phyloP scores from a whole-genome alignment of 2,888 invertebrate genomes.

The Hydroisotoma schaefferi region DNA sequence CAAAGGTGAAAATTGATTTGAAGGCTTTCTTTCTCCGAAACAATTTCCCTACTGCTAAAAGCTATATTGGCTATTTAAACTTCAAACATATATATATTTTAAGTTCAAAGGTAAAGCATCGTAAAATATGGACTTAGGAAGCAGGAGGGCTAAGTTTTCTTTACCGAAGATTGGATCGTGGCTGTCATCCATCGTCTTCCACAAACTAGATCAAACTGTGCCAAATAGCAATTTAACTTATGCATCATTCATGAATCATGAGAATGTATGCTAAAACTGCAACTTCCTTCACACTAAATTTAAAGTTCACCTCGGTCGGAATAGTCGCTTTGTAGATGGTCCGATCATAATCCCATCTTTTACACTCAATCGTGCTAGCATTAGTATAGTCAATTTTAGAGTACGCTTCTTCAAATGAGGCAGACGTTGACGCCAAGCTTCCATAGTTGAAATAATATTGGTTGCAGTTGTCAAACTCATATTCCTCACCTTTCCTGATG shows the following conservation, averaged over 20 bases:
- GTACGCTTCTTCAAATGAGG: slow-evolving; percentile 37
- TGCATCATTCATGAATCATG: background rate
- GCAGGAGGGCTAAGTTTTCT: no score
- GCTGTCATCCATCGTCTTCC: slow-evolving; percentile 39
- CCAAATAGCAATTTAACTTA: background rate
- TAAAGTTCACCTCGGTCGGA: slow-evolving; percentile 36
- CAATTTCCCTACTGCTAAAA: no score
- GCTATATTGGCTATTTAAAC: no score
- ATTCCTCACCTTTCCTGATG: no score
- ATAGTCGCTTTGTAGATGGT: slow-evolving; percentile 40
- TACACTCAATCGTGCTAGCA: slow-evolving; percentile 21
- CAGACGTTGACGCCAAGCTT: slow-evolving; percentile 17
- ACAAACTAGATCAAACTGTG: slow-evolving; percentile 47
- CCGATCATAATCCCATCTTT: slow-evolving; percentile 38
- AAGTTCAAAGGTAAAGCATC: no score
- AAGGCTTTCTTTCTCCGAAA: no score
- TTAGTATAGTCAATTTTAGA: slow-evolving; percentile 26
- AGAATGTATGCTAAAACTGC: background rate
- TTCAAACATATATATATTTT: no score
- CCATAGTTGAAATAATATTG: slow-evolving; percentile 40
- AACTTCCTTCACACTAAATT: no score
- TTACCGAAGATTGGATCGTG: slow-evolving; percentile 36
- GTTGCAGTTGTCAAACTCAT: slow-evolving; percentile 34
- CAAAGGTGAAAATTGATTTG: no score
- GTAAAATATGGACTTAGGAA: no score